These are phyloP conservation scores for Amphiprion percula DNA, from an alignment of 2,113 vertebrate genomes.

Conservation along the genomic window DNA sequence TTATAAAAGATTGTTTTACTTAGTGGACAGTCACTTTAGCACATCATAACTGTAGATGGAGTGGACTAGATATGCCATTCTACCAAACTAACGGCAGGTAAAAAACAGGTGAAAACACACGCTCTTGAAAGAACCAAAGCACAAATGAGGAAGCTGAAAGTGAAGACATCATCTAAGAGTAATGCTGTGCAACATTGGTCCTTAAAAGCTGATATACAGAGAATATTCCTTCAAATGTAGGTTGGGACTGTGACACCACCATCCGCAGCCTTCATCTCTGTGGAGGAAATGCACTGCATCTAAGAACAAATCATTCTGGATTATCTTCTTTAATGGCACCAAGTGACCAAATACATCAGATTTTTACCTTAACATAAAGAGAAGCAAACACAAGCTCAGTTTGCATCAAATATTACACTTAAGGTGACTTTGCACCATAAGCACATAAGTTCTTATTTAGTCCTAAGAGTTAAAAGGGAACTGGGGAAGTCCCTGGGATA, in stretches of 20 bases:
- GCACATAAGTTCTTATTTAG: constrained; percentile 47
- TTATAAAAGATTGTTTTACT: constrained; percentile 57
- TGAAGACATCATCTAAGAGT: constrained; percentile 15
- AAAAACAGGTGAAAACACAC: constrained; percentile 28
- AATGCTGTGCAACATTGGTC: constrained; percentile 50
- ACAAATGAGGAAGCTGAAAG: constrained; percentile 1
- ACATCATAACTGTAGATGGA: constrained; percentile 20
- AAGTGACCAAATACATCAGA: constrained; percentile 45
- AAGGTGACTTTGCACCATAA: constrained; percentile 50
- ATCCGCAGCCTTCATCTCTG: constrained; percentile 9
- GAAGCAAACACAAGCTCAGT: constrained; percentile 44
- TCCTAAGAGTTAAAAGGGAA: constrained; percentile 48
- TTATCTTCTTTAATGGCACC: constrained; percentile 48
- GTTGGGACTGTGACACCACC: constrained; percentile 27
- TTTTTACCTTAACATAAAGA: constrained; percentile 34
- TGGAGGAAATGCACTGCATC: constrained; percentile 50
- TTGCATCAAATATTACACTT: constrained; percentile 35
- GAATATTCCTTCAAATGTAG: constrained; percentile 26
- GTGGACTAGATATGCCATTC: constrained; percentile 30
- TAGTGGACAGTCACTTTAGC: constrained; percentile 44
- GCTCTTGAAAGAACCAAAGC: background rate
- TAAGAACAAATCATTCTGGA: constrained; percentile 45
- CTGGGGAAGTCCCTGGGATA: constrained; percentile 45
- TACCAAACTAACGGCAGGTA: constrained; percentile 31
- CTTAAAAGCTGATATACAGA: constrained; percentile 39